Percentiles rank a stretch among this genome's conserved stretches.
These are phyloP conservation scores for Acanthococcus lagerstroemiae DNA, from an alignment of 2,888 invertebrate genomes.

Conservation along the genomic window DNA sequence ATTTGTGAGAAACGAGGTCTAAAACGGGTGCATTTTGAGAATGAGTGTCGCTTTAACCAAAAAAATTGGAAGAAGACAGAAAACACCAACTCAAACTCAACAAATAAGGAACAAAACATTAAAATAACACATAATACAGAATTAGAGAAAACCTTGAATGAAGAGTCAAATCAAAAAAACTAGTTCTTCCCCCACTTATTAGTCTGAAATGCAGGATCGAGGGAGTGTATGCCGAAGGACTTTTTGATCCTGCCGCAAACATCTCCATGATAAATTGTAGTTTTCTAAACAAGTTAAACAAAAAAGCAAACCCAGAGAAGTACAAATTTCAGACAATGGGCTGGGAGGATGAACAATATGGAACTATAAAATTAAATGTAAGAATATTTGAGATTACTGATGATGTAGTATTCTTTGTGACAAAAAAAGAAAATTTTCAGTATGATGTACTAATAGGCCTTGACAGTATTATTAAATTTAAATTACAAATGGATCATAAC, in stretches of 20 bases:
- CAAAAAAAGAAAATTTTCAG: slow-evolving; percentile 3
- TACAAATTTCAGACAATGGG: neutral
- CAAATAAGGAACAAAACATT: too few relatives aligned
- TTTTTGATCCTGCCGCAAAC: slow-evolving; percentile 11
- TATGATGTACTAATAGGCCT: slow-evolving; percentile 37
- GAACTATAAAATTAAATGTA: neutral
- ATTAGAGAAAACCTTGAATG: neutral
- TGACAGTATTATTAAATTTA: slow-evolving; percentile 36
- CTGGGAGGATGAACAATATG: neutral
- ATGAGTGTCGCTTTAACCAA: too few relatives aligned
- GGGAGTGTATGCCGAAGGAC: neutral
- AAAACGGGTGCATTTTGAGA: too few relatives aligned
- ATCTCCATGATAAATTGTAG: slow-evolving; percentile 7
- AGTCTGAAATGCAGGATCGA: neutral
- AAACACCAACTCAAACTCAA: too few relatives aligned
- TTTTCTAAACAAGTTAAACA: neutral
- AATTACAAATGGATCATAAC: slow-evolving; percentile 36
- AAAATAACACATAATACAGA: too few relatives aligned
- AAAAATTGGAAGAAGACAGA: too few relatives aligned
- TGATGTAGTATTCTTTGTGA: neutral
- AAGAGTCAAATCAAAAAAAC: slow-evolving; percentile 13
- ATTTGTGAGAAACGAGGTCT: too few relatives aligned
- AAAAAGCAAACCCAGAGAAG: neutral
- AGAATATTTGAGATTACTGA: slow-evolving; percentile 7
- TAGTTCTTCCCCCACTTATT: slow-evolving; percentile 1